Base-by-base conservation (phyloP, 2,888 invertebrate genomes). In the Sesia apiformis region DNA sequence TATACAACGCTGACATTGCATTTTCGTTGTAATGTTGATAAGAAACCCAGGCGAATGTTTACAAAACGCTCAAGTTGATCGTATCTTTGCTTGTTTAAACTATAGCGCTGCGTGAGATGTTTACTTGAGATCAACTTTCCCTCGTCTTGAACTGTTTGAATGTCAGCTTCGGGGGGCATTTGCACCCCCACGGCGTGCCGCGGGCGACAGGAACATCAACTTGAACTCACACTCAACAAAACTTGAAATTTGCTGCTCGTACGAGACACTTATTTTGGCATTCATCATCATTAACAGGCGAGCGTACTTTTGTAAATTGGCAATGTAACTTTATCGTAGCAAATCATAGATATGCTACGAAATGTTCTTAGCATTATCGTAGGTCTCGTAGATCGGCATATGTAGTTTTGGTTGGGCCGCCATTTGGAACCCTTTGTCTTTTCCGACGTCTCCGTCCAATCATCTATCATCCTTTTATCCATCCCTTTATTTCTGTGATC, bases 61-160 rank as follows among this genome's bases (percentile, higher is more conserved):
- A 49, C 53, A 50, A 23, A 55, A 39, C 56, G 38, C 51, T 56
- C 53, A 54, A 58, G 52, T 52, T 53, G 46, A 46, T 39, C 39
- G 46, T 53, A 46, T 53, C 53, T 53, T 40, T 56, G 52, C 51
- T 53, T 53, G 53, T 49, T 53, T 38, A 50, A 39, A 50, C 50
- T 53, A 53, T 46, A 46, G 23, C 42, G 40, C 23, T 43, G 5
- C 39, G 39, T 7, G 5, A 54, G 39, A 56, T 54, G 54, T 56
- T 56, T 51, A 50, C 56, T 41, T 39, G 49, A 52, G 52, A 50
- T 54, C 52, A 56, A 56, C 42, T 52, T 56, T 54, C 52, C 49
- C 41, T 52, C 54, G 52, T 54, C 52, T 52, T 7, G 49, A 39
- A 40, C 43, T 53, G 49, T 52, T 49, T 53, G 49, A 53, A 57